Evolutionary conservation across 2,113 vertebrate genomes (phyloP), one percentile per base, ranked within the genome.

Genomic region (Falcunculus frontatus): DNA sequence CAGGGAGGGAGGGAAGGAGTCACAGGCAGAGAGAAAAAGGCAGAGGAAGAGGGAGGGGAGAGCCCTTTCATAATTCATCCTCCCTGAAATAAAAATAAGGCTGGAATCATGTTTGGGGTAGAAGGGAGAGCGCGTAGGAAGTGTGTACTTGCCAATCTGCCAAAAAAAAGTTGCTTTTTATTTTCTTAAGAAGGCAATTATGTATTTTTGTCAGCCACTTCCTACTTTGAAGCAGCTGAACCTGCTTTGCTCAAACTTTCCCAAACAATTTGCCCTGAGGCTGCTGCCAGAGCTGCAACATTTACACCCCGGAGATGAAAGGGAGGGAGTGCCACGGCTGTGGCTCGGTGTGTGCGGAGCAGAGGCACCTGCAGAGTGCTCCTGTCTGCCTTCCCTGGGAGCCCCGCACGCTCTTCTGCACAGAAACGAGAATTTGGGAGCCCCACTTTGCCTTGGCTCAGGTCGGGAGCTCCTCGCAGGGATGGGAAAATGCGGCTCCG

Each of bases 121-220:
- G 94, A 96, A 94, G 50, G 82, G 60, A 94, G 78, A 86, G 88
- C 30, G 90, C n/a, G 93, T 97, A 74, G 95, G 95, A 96, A 96
- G 96, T 92, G 95, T 88, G 86, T 88, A 74, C 85, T 96, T 95
- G 95, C 95, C 95, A 93, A 95, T 94, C 96, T 96, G 93, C 94
- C 89, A 82, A 91, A 84, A 87, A 65, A 90, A 79, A 96, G 91
- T 95, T 93, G 87, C 90, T 96, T 96, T 96, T 89, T 96, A 90
- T 88, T 97, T 97, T 90, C 95, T 94, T 93, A 95, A 95, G 94
- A 90, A 91, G 87, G 82, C 90, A 97, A 96, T 94, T 97, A 96
- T 77, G 55, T 92, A 93, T 95, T 96, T 96, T 96, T 94, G 91
- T 92, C 94, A 96, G 82, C 90, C 50, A 16, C 92, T 96, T 96